Percentiles rank a stretch among this genome's conserved stretches.
These are phyloP conservation scores for Alethe diademata DNA, from an alignment of 2,113 vertebrate species.

Conservation along the genomic window DNA sequence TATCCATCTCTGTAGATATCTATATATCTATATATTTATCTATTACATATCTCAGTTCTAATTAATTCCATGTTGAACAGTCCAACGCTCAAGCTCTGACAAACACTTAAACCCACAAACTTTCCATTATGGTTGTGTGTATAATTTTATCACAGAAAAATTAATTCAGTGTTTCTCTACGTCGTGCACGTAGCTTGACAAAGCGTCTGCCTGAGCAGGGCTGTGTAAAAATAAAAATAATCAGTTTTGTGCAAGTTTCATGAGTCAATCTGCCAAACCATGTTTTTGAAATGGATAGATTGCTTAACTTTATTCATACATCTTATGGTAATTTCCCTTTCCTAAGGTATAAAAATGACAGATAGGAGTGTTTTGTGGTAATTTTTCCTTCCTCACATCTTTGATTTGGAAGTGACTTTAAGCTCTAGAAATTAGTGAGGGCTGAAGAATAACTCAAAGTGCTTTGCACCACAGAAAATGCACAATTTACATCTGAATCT, in stretches of 20 bases:
- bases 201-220: not conserved
- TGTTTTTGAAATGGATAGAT: not conserved
- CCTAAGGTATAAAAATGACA: not conserved
- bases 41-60: not conserved
- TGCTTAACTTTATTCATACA: slow-evolving; percentile 13
- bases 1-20: not conserved
- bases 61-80: not conserved
- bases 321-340: not conserved
- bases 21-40: not conserved
- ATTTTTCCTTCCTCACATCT: not conserved
- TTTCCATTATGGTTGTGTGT: not conserved
- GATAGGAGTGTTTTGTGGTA: not conserved
- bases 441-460: not conserved
- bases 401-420: slow-evolving; percentile 9
- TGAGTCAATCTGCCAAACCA: not conserved
- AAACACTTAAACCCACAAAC: not conserved
- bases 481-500: not conserved
- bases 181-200: not conserved
- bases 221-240: slow-evolving; percentile 29
- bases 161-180: slow-evolving; percentile 3
- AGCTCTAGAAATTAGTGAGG: not conserved
- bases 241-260: not conserved
- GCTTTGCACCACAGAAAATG: not conserved
- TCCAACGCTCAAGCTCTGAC: not conserved
- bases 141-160: not conserved